phyloP scores from a whole-genome alignment of 2,888 invertebrate species.

The Matsumyia berberina region DNA sequence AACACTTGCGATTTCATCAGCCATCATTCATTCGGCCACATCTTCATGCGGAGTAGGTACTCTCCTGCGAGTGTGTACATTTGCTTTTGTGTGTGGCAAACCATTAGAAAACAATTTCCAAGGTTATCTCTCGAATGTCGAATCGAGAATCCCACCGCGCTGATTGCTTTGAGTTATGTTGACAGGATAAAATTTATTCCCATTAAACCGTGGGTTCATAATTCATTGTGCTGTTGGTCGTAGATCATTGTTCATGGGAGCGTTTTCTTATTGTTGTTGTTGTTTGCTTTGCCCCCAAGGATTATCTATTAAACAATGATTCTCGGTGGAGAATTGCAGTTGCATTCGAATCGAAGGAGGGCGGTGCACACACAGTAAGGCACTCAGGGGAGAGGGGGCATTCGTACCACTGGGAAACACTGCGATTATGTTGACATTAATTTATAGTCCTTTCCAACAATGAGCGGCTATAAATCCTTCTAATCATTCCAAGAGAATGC shows the following conservation, averaged over 20 bases:
- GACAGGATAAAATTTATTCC: conserved; percentile 74
- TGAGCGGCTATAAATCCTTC: conserved; percentile 34
- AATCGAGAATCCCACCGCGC: conserved; percentile 36
- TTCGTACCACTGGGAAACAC: conserved; percentile 19
- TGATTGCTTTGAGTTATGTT: conserved; percentile 76
- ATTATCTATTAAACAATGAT: conserved; percentile 58
- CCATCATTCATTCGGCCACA: conserved; percentile 13
- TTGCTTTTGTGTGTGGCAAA: conserved; percentile 5
- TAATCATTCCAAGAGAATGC: conserved; percentile 38
- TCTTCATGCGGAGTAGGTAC: not conserved
- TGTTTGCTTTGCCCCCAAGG: conserved; percentile 36
- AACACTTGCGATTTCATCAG: conserved; percentile 33
- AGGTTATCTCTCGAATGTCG: conserved; percentile 33
- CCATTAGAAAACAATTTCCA: conserved; percentile 68
- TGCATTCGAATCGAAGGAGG: conserved; percentile 48
- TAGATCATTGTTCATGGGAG: conserved; percentile 68
- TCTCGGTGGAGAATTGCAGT: conserved; percentile 40
- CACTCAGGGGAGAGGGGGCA: not conserved
- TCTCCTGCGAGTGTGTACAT: not conserved
- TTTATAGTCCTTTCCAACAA: conserved; percentile 54
- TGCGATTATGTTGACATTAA: conserved; percentile 58
- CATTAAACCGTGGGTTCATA: conserved; percentile 71
- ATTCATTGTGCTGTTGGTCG: conserved; percentile 67
- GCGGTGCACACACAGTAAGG: not conserved
- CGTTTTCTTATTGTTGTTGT: conserved; percentile 1